Conservation (phyloP, 2,113 vertebrate genomes). For the Cynocephalus volans region DNA sequence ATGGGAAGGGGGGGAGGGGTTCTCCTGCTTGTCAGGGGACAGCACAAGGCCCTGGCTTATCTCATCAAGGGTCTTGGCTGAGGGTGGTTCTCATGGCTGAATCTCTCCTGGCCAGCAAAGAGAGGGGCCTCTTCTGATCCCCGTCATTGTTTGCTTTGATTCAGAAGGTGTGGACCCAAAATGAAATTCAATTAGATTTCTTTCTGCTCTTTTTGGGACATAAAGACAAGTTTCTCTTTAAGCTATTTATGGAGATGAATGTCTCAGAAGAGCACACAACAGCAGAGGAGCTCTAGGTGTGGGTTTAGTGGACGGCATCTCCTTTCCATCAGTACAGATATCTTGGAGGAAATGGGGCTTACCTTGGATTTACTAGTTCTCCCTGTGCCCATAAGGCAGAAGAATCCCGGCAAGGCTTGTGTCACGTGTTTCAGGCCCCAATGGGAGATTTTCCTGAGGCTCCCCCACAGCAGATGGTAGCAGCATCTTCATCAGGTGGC, state of each 20-base stretch:
- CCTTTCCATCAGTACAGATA: neutral
- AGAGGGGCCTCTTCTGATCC: neutral
- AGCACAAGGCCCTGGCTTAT: neutral
- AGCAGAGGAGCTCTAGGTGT: neutral
- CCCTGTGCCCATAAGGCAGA: neutral
- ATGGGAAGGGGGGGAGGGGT: too few relatives aligned
- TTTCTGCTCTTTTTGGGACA: neutral
- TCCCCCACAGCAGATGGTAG: neutral
- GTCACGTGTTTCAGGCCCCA: neutral
- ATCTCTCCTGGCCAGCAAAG: neutral
- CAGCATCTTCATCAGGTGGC: neutral
- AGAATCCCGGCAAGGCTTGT: neutral
- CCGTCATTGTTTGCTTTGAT: slow-evolving; percentile 24
- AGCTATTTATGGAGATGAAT: neutral
- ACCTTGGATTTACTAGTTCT: neutral
- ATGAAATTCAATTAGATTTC: neutral
- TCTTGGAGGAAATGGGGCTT: neutral
- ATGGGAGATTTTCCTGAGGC: neutral
- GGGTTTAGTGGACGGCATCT: neutral
- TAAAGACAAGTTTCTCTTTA: neutral
- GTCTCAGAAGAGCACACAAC: neutral
- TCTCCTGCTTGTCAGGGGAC: neutral
- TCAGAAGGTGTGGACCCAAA: neutral
- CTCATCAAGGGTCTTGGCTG: neutral
- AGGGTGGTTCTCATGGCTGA: neutral